phyloP scores from a whole-genome alignment of 2,797 vertebrate species.

The Sternotherus odoratus region DNA sequence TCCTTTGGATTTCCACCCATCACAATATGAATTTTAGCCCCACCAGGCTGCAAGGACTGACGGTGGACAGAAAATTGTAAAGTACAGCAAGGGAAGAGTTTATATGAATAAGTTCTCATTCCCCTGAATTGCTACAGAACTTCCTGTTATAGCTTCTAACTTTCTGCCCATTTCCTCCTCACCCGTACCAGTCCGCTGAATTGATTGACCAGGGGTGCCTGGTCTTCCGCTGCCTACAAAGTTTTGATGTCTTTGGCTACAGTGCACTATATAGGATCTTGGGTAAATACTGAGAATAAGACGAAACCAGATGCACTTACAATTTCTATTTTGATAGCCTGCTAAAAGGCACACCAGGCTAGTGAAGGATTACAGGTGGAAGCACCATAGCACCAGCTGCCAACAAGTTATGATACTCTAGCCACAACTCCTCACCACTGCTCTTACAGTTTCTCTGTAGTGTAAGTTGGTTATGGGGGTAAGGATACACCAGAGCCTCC shows the following conservation, averaged over 20 bases:
- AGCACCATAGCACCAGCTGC: neutral
- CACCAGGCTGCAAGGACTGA: neutral
- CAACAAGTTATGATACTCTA: neutral
- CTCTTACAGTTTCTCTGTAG: neutral
- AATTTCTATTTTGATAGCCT: conserved; percentile 63
- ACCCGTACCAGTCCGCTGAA: neutral
- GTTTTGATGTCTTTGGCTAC: neutral
- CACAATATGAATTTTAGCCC: neutral
- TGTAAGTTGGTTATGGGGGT: neutral
- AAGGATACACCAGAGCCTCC: neutral
- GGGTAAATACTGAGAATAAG: conserved; percentile 24
- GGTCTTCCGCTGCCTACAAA: neutral
- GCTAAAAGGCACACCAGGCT: neutral
- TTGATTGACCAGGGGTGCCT: neutral
- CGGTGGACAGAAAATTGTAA: neutral
- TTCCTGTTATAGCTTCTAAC: neutral
- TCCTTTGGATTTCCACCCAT: neutral
- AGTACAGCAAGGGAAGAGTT: neutral
- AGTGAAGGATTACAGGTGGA: neutral
- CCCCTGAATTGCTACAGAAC: neutral
- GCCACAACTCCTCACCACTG: neutral
- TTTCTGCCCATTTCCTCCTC: neutral
- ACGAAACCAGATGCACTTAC: conserved; percentile 51
- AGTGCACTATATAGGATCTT: neutral
- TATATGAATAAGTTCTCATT: neutral